These are phyloP conservation scores for Scartelaos histophorus DNA, from an alignment of 2,113 vertebrate species.

Conservation along the genomic window DNA sequence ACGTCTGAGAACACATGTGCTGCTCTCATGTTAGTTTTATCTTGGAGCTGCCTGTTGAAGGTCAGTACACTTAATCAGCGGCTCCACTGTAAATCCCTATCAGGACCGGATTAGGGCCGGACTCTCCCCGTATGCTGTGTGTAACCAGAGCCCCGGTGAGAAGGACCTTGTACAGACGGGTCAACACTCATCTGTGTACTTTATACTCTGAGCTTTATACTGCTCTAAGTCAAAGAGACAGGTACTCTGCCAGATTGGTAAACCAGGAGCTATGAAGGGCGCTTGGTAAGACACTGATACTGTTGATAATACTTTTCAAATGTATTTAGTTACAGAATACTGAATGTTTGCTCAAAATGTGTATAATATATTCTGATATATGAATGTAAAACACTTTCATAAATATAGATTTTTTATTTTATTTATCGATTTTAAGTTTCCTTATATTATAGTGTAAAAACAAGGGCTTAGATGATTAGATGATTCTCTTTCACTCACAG, in stretches of 20 bases:
- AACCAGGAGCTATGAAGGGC: conserved; percentile 5
- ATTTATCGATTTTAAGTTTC: too few relatives aligned
- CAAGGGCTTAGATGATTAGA: too few relatives aligned
- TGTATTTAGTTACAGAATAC: too few relatives aligned
- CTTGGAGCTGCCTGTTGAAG: conserved; percentile 32
- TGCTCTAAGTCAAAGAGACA: neutral
- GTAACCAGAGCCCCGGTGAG: conserved; percentile 17
- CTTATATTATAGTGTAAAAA: too few relatives aligned
- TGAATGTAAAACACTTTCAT: too few relatives aligned
- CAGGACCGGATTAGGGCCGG: conserved; percentile 35
- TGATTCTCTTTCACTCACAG: too few relatives aligned
- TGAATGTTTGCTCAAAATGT: too few relatives aligned
- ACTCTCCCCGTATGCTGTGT: conserved; percentile 32
- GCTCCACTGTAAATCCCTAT: conserved; percentile 37
- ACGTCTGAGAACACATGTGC: conserved; percentile 15
- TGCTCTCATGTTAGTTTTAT: conserved; percentile 28
- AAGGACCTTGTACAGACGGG: conserved; percentile 12
- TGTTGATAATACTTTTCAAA: too few relatives aligned
- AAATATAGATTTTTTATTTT: too few relatives aligned
- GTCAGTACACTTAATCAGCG: conserved; percentile 43
- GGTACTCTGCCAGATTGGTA: neutral
- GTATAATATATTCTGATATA: too few relatives aligned
- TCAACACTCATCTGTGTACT: conserved; percentile 13
- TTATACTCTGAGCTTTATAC: conserved; percentile 3
- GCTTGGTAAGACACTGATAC: neutral